phyloP scores from a whole-genome alignment of 2,888 invertebrate genomes.

The Automeris io region DNA sequence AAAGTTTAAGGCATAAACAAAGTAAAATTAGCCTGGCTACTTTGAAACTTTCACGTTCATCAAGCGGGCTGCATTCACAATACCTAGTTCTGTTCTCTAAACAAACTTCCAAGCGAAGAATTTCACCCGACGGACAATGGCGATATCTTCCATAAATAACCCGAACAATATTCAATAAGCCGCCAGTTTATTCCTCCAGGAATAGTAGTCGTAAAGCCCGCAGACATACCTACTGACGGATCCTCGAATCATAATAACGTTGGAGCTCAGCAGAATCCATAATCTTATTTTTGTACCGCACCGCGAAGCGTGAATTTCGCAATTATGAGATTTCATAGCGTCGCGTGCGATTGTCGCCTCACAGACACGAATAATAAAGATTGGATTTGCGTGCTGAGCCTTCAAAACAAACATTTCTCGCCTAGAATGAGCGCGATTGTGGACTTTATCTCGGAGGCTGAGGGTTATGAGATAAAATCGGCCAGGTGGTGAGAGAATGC shows the following conservation, averaged over 20 bases:
- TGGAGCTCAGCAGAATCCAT: conserved; percentile 75
- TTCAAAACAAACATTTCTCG: conserved; percentile 73
- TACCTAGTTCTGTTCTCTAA: conserved; percentile 25
- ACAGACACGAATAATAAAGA: conserved; percentile 37
- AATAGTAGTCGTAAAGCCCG: conserved; percentile 71
- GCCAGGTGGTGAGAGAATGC: conserved; percentile 57
- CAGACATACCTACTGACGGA: conserved; percentile 76
- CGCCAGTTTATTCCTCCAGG: conserved; percentile 71
- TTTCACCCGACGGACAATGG: conserved; percentile 51
- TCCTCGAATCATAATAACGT: conserved; percentile 77
- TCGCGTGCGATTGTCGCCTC: conserved; percentile 43
- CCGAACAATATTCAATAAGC: conserved; percentile 72
- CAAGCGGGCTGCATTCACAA: conserved; percentile 10
- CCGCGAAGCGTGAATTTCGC: conserved; percentile 76
- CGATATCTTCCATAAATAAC: conserved; percentile 72
- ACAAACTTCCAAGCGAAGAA: conserved; percentile 41
- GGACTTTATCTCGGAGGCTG: conserved; percentile 69
- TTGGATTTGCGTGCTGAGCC: conserved; percentile 36
- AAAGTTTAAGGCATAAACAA: neutral
- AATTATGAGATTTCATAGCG: conserved; percentile 54
- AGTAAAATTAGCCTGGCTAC: conserved; percentile 1
- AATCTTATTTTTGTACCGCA: conserved; percentile 78
- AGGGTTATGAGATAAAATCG: conserved; percentile 46
- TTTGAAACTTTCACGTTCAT: conserved; percentile 6
- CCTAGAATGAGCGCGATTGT: conserved; percentile 70